Percentiles rank a stretch among this genome's conserved stretches.
Evolutionary conservation across 2,888 invertebrate species (phyloP).

Genomic region (Tachystola acroxantha): DNA sequence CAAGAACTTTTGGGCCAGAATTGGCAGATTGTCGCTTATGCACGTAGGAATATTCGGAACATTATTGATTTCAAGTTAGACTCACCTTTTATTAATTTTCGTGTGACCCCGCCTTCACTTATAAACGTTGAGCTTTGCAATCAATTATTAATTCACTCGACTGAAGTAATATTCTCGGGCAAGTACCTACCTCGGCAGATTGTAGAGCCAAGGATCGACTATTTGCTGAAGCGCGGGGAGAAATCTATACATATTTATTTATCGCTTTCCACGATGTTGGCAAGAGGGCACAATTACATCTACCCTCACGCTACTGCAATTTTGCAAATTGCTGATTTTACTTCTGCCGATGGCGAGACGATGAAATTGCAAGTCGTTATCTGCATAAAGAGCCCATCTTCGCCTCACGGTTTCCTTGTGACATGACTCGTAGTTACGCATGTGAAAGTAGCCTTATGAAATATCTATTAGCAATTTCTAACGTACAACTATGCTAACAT

Average conservation of each 20-base stretch:
- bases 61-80: no score
- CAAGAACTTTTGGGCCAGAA: no score
- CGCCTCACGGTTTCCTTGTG: conserved; percentile 22
- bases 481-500: conserved; percentile 1
- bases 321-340: conserved; percentile 67
- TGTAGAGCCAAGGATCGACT: background rate
- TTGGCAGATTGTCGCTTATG: no score
- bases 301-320: conserved; percentile 62
- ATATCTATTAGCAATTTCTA: conserved; percentile 2
- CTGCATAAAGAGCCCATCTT: conserved; percentile 45
- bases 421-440: conserved; percentile 7
- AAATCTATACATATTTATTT: conserved; percentile 60
- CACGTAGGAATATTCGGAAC: no score
- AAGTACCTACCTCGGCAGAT: background rate
- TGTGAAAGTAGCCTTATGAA: conserved; percentile 6
- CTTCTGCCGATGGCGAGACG: conserved; percentile 57
- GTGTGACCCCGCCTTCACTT: no score
- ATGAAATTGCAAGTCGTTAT: conserved; percentile 62
- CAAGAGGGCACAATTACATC: conserved; percentile 60
- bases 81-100: no score
- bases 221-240: conserved; percentile 16
- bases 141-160: no score
- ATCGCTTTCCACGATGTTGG: conserved; percentile 49
- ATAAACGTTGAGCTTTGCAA: no score
- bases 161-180: background rate